Evolutionary conservation across 2,888 invertebrate genomes (phyloP).

Genomic region (Epicampocera succincta): DNA sequence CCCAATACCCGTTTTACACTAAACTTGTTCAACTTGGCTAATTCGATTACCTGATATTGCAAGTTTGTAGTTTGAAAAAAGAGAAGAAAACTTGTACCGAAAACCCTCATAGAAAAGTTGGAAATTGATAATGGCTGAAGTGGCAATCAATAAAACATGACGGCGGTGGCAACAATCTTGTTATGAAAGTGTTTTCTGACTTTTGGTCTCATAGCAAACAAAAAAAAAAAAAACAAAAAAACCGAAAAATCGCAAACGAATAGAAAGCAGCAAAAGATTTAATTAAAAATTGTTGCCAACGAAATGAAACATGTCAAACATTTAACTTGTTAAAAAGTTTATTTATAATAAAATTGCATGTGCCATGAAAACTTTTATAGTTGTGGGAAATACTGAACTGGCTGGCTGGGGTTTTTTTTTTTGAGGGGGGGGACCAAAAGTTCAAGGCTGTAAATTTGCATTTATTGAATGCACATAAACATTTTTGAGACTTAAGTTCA

Average conservation of each 20-base stretch:
- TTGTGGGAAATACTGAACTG: not conserved
- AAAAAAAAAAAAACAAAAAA: not conserved
- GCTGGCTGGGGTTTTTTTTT: not conserved
- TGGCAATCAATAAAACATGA: constrained; percentile 61
- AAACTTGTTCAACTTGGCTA: too few species aligned
- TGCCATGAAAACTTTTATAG: not conserved
- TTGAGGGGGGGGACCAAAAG: too few species aligned
- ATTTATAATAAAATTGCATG: not conserved
- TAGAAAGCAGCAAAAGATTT: constrained; percentile 22
- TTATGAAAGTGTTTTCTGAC: constrained; percentile 32
- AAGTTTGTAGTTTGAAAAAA: too few species aligned
- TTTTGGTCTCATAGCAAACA: constrained; percentile 15
- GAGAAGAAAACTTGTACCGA: not conserved
- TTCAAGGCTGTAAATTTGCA: not conserved
- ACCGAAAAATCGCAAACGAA: constrained; percentile 3
- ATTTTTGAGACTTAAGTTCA: not conserved
- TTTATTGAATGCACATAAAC: not conserved
- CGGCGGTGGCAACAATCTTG: constrained; percentile 35
- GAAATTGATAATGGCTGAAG: constrained; percentile 64
- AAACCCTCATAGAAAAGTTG: constrained; percentile 39
- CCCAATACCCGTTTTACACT: too few species aligned
- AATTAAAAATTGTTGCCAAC: constrained; percentile 50
- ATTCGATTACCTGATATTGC: too few species aligned
- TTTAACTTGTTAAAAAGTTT: constrained; percentile 33
- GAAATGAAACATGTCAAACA: constrained; percentile 37